Conservation (phyloP, 2,888 invertebrate species). For the Coleophora deauratella region DNA sequence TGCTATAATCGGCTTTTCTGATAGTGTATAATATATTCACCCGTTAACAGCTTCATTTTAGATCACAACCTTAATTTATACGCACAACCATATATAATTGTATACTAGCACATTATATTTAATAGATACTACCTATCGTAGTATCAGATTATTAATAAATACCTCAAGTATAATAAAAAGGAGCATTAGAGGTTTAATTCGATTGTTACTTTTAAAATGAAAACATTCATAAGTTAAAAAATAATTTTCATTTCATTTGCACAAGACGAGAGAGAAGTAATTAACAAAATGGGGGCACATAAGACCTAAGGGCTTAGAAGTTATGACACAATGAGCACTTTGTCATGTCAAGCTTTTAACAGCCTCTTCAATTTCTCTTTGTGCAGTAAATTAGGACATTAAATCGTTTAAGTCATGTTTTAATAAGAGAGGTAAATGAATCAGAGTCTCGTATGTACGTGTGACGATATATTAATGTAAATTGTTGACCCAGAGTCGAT, state of each 20-base stretch:
- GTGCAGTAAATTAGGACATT: slow-evolving; percentile 68
- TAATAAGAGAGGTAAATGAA: slow-evolving; percentile 28
- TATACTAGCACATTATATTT: no score
- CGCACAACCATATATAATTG: no score
- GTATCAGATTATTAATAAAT: no score
- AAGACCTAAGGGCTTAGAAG: slow-evolving; percentile 60
- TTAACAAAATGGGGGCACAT: slow-evolving; percentile 60
- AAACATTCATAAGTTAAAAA: no score
- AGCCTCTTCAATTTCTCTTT: slow-evolving; percentile 68
- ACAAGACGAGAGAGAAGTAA: slow-evolving; percentile 45
- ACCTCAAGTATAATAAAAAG: no score
- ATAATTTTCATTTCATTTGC: slow-evolving; percentile 40
- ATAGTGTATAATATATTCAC: no score
- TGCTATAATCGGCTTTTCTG: no score
- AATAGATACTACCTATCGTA: no score
- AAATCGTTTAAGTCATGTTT: slow-evolving; percentile 61
- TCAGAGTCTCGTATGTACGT: neutral
- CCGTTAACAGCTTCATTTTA: no score
- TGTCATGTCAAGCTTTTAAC: slow-evolving; percentile 70
- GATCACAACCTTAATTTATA: no score
- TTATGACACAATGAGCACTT: slow-evolving; percentile 67
- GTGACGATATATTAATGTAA: neutral
- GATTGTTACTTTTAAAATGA: no score
- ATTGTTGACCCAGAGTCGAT: neutral
- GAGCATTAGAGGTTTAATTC: no score